Evolutionary conservation across 30 jellyfish, hydroid and myxozoan genomes (phyloP), one percentile per base, ranked within the genome.

Genomic region (Aurelia coerulea): DNA sequence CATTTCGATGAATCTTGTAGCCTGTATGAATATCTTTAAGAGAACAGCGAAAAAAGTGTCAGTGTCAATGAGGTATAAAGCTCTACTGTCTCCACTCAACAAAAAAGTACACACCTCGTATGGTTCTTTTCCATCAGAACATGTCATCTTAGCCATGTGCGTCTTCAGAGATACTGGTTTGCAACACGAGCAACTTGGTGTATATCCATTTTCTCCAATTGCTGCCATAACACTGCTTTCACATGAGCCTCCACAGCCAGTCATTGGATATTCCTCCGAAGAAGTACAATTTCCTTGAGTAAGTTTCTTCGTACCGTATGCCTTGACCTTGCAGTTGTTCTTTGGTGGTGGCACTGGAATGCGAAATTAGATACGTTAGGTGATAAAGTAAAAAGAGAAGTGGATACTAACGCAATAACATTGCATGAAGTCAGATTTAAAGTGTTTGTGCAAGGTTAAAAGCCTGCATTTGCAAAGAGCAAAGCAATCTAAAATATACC

Each of bases 241-340:
- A 83, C 98, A 93, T 10, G 78, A 34, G 29, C 98, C 98, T 39
- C 86, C 81, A 62, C 98, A 93, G 72, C 98, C 97, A 8, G 98
- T 93, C 68, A 73, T 54, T 46, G 76, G 87, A 85, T 88, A 88
- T 10, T 70, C 75, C 68, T 46, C 76, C 60, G 80, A 19, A 5
- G 98, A 93, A 13, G 86, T 81, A 79, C 98, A 93, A 68, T 84
- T 87, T 46, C 95, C 96, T 39, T 77, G 60, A 16, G 18, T 49
- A 42, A 93, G 49, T n/a, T 14, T 18, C 51, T 77, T 60, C 18
- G 74, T 75, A 8, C 93, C 93, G 49, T 4, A 83, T 16, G 54
- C 64, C 92, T 93, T 88, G 35, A 88, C 90, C 70, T 88, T 74
- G 84, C 98, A 93, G 52, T 53, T 65, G 63, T 80, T 74, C 58